phyloP scores from a whole-genome alignment of 2,888 invertebrate genomes.

The Diaprepes abbreviatus region DNA sequence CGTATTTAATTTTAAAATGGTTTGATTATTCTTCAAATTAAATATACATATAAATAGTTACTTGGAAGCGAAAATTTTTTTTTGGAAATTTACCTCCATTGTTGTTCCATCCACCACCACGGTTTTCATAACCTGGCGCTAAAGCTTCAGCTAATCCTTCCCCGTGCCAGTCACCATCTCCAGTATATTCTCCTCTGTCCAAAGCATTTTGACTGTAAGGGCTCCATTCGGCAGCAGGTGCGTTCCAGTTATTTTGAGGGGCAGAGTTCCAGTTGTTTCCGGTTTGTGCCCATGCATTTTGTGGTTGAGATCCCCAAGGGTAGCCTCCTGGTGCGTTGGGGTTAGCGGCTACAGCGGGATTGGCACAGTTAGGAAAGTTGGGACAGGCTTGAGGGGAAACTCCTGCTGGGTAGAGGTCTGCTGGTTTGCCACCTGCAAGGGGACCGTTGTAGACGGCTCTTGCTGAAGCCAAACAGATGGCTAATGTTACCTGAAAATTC shows the following conservation, averaged over 20 bases:
- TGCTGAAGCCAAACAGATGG: conserved; percentile 63
- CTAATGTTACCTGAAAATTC: conserved; percentile 56
- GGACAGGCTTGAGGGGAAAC: conserved; percentile 67
- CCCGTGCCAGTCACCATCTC: conserved; percentile 66
- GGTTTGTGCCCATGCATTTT: conserved; percentile 47
- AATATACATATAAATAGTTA: too few species aligned
- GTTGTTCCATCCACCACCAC: conserved; percentile 46
- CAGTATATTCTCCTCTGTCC: conserved; percentile 60
- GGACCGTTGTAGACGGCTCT: conserved; percentile 65
- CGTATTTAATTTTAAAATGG: too few species aligned
- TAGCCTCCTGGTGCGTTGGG: conserved; percentile 59
- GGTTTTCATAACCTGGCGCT: conserved; percentile 59
- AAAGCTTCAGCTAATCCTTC: conserved; percentile 67
- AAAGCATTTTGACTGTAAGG: conserved; percentile 58
- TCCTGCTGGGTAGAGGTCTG: conserved; percentile 64
- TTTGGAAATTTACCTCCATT: conserved; percentile 26
- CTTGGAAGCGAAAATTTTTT: too few species aligned
- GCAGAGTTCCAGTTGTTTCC: conserved; percentile 46
- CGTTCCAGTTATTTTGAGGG: conserved; percentile 32
- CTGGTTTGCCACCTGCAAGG: conserved; percentile 65
- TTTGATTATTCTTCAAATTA: too few species aligned
- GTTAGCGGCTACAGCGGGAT: conserved; percentile 65
- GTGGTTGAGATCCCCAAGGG: conserved; percentile 49
- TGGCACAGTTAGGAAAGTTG: conserved; percentile 66
- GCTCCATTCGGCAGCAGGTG: conserved; percentile 54